These are phyloP conservation scores for Drosophila kuntzei DNA, from an alignment of 2,888 invertebrate species.

Conservation along the genomic window DNA sequence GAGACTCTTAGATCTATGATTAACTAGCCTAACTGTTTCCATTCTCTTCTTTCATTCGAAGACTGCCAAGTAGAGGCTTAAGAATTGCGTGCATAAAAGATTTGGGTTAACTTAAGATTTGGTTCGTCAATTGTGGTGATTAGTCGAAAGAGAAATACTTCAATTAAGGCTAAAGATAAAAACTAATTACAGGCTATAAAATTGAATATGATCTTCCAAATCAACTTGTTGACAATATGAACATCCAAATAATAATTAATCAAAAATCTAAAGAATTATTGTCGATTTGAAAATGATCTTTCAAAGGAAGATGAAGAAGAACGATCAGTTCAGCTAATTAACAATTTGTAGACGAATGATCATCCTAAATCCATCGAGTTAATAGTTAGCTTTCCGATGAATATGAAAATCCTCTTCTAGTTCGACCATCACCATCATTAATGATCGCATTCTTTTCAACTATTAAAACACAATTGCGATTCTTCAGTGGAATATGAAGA, in stretches of 20 bases:
- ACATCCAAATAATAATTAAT: not conserved
- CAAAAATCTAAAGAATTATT: not conserved
- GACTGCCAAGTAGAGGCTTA: slow-evolving; percentile 5
- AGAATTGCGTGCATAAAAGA: slow-evolving; percentile 54
- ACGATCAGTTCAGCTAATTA: not conserved
- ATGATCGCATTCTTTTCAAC: slow-evolving; percentile 40
- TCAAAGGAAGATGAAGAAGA: not conserved
- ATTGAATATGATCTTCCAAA: slow-evolving; percentile 9
- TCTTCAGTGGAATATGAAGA: not conserved
- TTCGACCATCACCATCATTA: not conserved
- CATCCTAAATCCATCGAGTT: not conserved
- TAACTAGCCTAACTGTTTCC: slow-evolving; percentile 54
- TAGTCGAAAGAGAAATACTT: slow-evolving; percentile 29
- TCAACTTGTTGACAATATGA: not conserved
- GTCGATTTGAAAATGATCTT: not conserved
- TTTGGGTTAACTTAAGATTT: slow-evolving; percentile 58
- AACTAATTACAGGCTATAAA: slow-evolving; percentile 36
- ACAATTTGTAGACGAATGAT: not conserved
- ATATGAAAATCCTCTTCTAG: not conserved
- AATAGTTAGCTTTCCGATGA: not conserved
- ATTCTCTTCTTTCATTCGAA: slow-evolving; percentile 23
- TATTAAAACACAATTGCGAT: slow-evolving; percentile 36
- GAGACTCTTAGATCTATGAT: slow-evolving; percentile 43
- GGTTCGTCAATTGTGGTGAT: slow-evolving; percentile 62
- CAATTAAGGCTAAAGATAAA: slow-evolving; percentile 52